Conservation (phyloP, 2,797 vertebrate genomes). For the Remorina albescens region DNA sequence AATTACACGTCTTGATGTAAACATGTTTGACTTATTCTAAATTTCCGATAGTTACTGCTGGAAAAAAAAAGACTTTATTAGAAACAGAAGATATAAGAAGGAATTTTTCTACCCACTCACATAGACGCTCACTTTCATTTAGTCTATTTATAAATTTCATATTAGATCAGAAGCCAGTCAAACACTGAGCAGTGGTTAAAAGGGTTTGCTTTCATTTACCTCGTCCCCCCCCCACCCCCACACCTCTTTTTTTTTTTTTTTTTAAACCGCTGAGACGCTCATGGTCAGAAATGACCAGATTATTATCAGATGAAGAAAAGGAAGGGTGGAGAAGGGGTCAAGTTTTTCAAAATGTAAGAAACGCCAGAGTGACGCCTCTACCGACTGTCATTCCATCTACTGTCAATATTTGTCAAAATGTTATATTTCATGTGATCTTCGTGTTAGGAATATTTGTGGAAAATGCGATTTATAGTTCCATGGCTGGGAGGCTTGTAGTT, state of each 20-base stretch:
- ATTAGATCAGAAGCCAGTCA: slow-evolving; percentile 29
- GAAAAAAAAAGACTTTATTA: slow-evolving; percentile 25
- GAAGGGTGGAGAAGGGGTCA: slow-evolving; percentile 2
- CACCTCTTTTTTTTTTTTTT: slow-evolving; percentile 12
- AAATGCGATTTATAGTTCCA: background rate
- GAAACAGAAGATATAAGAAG: slow-evolving; percentile 4
- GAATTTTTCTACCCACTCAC: slow-evolving; percentile 22
- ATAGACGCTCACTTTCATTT: slow-evolving; percentile 36
- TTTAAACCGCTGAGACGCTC: slow-evolving; percentile 34
- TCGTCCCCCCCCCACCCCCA: too few relatives aligned
- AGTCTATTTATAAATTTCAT: slow-evolving; percentile 41
- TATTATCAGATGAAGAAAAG: slow-evolving; percentile 30
- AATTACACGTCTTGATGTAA: slow-evolving; percentile 7
- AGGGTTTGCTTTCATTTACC: slow-evolving; percentile 34
- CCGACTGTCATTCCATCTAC: background rate
- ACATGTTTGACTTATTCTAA: background rate
- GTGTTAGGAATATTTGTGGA: background rate
- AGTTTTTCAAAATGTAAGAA: slow-evolving; percentile 27
- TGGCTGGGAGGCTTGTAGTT: background rate
- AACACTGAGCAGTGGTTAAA: slow-evolving; percentile 25
- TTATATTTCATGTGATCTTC: slow-evolving; percentile 6
- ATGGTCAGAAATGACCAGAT: slow-evolving; percentile 49
- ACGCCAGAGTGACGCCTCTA: background rate
- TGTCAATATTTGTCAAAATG: slow-evolving; percentile 11
- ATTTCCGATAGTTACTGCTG: background rate